Percentiles rank a stretch among this genome's conserved stretches.
Conservation (phyloP, 2,888 invertebrate genomes). For the Nycteola revayana region DNA sequence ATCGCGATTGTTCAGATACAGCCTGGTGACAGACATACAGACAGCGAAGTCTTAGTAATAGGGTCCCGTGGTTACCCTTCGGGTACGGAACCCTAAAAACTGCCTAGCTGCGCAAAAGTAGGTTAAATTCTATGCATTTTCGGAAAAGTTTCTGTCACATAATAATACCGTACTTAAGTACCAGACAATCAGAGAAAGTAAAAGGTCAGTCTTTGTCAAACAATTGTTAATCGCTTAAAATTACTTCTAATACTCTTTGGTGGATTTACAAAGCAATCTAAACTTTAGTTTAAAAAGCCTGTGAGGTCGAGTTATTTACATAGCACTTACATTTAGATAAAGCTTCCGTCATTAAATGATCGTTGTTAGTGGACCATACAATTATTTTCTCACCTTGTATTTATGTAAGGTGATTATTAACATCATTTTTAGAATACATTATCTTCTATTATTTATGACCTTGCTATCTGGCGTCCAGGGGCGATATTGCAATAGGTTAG, state of each 20-base stretch:
- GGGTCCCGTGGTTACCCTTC: no score
- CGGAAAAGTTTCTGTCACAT: no score
- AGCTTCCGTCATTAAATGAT: conserved; percentile 24
- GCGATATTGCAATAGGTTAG: no score
- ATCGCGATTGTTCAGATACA: no score
- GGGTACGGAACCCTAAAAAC: no score
- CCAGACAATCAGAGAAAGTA: no score
- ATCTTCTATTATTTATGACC: conserved; percentile 44
- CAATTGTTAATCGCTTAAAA: conserved; percentile 15
- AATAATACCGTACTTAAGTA: no score
- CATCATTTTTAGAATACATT: conserved; percentile 25
- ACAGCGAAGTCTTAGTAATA: no score
- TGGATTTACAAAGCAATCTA: conserved; percentile 9
- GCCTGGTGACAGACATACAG: no score
- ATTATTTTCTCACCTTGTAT: conserved; percentile 36
- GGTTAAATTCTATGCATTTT: no score
- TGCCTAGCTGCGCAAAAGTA: no score
- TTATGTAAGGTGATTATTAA: conserved; percentile 27
- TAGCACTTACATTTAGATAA: conserved; percentile 12
- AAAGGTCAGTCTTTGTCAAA: conserved; percentile 12
- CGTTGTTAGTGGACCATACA: conserved; percentile 32
- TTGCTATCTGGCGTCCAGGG: conserved; percentile 34
- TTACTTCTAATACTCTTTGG: conserved; percentile 18
- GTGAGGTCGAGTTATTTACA: conserved; percentile 12
- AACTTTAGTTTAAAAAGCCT: conserved; percentile 14